Conservation (phyloP, 1,140 invertebrate genomes). For the Drosophila navojoa region DNA sequence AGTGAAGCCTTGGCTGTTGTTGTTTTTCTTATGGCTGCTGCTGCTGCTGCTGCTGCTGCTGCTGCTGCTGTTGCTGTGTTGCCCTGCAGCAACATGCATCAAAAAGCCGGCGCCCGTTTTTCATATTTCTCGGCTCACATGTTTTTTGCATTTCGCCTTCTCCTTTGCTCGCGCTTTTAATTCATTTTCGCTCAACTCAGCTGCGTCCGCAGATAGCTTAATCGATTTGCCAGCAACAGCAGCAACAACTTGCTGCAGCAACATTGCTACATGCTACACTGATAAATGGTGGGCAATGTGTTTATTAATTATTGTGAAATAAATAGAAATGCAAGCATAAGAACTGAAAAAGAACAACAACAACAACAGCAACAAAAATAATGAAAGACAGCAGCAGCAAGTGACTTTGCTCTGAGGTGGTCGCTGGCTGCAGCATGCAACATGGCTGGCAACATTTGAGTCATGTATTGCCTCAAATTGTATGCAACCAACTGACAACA, state of each 20-base stretch:
- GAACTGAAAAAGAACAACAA: too few relatives aligned
- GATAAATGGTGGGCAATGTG: constrained; percentile 79
- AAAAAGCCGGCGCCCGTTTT: constrained; percentile 72
- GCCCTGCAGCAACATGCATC: constrained; percentile 79
- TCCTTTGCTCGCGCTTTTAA: constrained; percentile 61
- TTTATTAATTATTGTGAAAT: constrained; percentile 80
- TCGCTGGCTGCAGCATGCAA: constrained; percentile 44
- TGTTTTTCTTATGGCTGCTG: too few relatives aligned
- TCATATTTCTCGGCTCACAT: constrained; percentile 70
- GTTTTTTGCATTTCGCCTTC: constrained; percentile 30
- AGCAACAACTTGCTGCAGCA: constrained; percentile 29
- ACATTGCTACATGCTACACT: constrained; percentile 48
- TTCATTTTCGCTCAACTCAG: constrained; percentile 55
- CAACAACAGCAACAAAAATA: too few relatives aligned
- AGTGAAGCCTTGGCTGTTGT: constrained; percentile 23
- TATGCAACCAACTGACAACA: constrained; percentile 39
- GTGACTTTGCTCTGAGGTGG: constrained; percentile 64
- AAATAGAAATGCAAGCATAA: constrained; percentile 49
- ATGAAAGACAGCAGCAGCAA: constrained; percentile 41
- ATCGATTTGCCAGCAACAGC: constrained; percentile 73
- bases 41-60: constrained; percentile 29
- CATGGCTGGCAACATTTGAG: constrained; percentile 16
- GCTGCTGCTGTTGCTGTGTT: too few relatives aligned
- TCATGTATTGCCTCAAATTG: constrained; percentile 27
- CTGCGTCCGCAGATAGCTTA: constrained; percentile 71